Percentiles rank a stretch among this genome's conserved stretches.
Evolutionary conservation across 2,113 vertebrate genomes (phyloP).

Genomic region (Todiramphus chloris): DNA sequence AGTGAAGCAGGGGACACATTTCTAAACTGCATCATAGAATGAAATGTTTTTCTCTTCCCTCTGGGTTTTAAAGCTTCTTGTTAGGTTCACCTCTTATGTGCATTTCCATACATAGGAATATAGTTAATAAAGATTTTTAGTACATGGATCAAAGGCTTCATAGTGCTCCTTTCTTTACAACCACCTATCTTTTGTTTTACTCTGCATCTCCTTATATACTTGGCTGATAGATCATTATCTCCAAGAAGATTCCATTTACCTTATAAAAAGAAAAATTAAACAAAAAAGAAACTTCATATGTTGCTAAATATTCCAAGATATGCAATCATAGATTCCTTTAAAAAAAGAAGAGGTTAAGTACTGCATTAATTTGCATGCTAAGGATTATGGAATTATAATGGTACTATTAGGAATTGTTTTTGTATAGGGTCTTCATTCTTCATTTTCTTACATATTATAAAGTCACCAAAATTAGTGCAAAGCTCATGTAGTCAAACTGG

Average conservation of each 20-base stretch:
- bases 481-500: not conserved
- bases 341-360: not conserved
- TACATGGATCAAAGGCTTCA: not conserved
- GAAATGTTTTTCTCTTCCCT: not conserved
- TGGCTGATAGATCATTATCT: not conserved
- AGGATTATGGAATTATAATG: not conserved
- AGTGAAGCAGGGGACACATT: not conserved
- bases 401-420: not conserved
- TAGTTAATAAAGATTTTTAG: not conserved
- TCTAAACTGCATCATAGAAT: not conserved
- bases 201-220: not conserved
- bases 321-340: not conserved
- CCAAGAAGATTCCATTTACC: not conserved
- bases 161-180: not conserved
- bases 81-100: not conserved
- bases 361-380: not conserved
- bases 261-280: not conserved
- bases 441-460: not conserved
- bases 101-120: not conserved
- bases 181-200: not conserved
- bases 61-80: not conserved
- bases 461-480: not conserved
- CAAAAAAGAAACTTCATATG: not conserved
- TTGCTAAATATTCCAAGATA: not conserved
- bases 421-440: not conserved